phyloP scores from a whole-genome alignment of 2,888 invertebrate species.

The Eubasilissa splendida region DNA sequence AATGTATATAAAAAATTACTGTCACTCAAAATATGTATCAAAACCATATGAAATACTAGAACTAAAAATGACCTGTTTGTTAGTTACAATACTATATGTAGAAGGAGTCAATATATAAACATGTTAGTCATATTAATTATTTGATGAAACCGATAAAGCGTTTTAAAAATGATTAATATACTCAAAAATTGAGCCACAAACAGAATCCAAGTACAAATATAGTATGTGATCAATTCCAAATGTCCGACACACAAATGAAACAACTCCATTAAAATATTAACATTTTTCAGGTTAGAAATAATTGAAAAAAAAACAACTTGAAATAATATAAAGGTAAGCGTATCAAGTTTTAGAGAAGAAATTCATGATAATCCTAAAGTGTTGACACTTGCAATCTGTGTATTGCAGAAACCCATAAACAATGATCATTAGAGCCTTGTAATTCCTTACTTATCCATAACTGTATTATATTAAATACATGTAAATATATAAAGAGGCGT shows the following conservation, averaged over 20 bases:
- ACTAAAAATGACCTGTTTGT: too few species aligned
- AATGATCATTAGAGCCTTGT: constrained; percentile 31
- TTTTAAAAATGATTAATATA: too few species aligned
- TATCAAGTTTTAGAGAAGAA: constrained; percentile 11
- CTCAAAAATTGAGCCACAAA: too few species aligned
- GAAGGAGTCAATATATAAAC: too few species aligned
- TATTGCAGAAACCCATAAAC: constrained; percentile 29
- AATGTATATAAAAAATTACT: too few species aligned
- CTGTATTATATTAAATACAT: constrained; percentile 11
- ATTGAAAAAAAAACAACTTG: not conserved
- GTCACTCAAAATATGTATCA: too few species aligned
- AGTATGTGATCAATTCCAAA: not conserved
- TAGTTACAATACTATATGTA: too few species aligned
- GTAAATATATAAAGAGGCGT: constrained; percentile 42
- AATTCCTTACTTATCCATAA: constrained; percentile 28
- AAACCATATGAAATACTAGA: too few species aligned
- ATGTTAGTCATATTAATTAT: too few species aligned
- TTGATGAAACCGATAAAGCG: too few species aligned
- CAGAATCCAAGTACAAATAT: too few species aligned
- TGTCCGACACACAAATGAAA: constrained; percentile 8
- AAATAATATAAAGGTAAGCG: constrained; percentile 3
- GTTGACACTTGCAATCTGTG: not conserved
- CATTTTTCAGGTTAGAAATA: not conserved
- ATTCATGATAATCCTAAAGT: not conserved
- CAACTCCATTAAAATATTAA: not conserved